Evolutionary conservation across 2,113 vertebrate genomes (phyloP).

Genomic region (Australoheros scitulus): DNA sequence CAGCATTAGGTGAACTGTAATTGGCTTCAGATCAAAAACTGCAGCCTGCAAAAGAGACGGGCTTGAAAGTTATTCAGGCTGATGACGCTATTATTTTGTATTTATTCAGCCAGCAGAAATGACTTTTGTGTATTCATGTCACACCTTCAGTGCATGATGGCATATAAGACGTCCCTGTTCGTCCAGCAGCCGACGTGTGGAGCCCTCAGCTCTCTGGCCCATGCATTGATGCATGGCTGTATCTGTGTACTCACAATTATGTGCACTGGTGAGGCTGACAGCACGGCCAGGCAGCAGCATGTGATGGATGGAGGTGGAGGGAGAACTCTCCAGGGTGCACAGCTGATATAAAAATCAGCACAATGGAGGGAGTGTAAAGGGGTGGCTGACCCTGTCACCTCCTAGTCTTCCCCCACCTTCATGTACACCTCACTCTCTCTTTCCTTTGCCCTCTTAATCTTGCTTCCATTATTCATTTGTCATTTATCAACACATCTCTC

Average conservation of each 20-base stretch:
- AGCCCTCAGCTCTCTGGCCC: constrained; percentile 36
- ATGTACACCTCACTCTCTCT: constrained; percentile 6
- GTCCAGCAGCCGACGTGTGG: background rate
- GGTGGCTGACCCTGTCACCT: constrained; percentile 27
- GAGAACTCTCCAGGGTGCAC: constrained; percentile 49
- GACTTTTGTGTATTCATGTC: constrained; percentile 20
- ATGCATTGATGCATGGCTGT: constrained; percentile 59
- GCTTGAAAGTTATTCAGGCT: background rate
- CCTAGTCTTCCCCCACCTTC: background rate
- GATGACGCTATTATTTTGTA: background rate
- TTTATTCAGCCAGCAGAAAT: constrained; percentile 58
- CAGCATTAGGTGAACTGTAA: constrained; percentile 41
- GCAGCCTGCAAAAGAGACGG: background rate
- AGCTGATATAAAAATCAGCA: constrained; percentile 59
- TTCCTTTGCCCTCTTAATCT: background rate
- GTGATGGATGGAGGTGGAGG: constrained; percentile 63
- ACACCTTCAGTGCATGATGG: background rate
- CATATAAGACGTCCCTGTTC: constrained; percentile 32
- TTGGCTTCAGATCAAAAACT: constrained; percentile 29
- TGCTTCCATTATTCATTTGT: constrained; percentile 4
- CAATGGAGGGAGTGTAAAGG: background rate
- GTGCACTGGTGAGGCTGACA: constrained; percentile 54
- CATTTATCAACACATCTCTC: constrained; percentile 10
- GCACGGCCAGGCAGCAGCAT: background rate
- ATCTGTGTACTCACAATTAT: constrained; percentile 72